These are phyloP conservation scores for Xanthia togata DNA, from an alignment of 2,888 invertebrate genomes.

Conservation along the genomic window DNA sequence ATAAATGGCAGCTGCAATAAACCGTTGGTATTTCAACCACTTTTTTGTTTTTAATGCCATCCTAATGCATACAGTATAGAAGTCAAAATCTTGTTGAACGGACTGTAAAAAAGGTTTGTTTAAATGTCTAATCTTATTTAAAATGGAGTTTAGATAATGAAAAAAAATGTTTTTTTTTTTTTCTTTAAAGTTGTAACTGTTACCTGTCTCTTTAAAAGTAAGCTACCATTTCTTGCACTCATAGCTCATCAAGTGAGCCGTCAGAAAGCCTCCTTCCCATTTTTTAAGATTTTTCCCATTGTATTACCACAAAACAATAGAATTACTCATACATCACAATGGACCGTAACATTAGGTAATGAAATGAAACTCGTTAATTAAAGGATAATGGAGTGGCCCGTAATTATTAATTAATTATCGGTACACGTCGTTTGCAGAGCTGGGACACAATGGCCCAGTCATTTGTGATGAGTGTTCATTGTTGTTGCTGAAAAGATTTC, in stretches of 20 bases:
- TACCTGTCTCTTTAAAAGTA: conserved; percentile 10
- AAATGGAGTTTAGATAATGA: too few relatives aligned
- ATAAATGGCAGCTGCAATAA: too few relatives aligned
- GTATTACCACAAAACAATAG: conserved; percentile 47
- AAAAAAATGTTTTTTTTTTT: background rate
- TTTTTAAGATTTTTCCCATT: conserved; percentile 49
- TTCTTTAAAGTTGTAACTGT: background rate
- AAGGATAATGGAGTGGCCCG: conserved; percentile 75
- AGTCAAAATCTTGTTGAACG: too few relatives aligned
- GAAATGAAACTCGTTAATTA: conserved; percentile 70
- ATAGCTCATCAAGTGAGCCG: conserved; percentile 36
- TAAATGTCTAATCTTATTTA: too few relatives aligned
- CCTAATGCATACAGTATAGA: too few relatives aligned
- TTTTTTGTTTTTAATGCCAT: too few relatives aligned
- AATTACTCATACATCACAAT: conserved; percentile 58
- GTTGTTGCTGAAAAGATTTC: conserved; percentile 70
- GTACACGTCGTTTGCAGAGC: conserved; percentile 73
- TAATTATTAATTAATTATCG: conserved; percentile 81
- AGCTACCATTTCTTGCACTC: conserved; percentile 18
- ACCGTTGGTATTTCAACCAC: too few relatives aligned
- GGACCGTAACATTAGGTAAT: conserved; percentile 61
- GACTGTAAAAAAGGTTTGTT: too few relatives aligned
- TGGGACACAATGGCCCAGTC: conserved; percentile 70
- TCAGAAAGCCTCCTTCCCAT: conserved; percentile 17
- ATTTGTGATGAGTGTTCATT: conserved; percentile 73